These are phyloP conservation scores for Imbricaverruca yamaguchii DNA, from an alignment of 2,888 invertebrate genomes.

Conservation along the genomic window DNA sequence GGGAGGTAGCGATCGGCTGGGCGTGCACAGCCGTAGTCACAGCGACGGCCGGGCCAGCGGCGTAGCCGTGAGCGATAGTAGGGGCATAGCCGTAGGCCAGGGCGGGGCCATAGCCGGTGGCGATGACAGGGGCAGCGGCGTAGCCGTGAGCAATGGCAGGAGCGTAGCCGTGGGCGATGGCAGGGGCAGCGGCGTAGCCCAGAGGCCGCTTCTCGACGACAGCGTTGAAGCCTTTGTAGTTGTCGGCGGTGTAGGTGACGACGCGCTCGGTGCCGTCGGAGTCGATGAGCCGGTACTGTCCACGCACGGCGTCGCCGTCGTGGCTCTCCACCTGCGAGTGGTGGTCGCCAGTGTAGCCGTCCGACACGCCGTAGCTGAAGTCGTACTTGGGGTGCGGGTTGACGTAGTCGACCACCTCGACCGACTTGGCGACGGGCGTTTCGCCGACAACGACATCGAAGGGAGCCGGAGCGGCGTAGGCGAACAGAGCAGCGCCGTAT, in stretches of 20 bases:
- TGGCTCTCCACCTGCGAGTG: constrained; percentile 23
- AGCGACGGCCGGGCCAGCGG: constrained; percentile 22
- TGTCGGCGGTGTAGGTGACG: constrained; percentile 32
- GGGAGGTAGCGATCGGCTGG: neutral
- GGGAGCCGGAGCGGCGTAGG: neutral
- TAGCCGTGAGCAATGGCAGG: neutral
- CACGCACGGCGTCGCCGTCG: constrained; percentile 23
- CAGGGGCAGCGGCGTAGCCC: constrained; percentile 29
- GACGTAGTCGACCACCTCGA: constrained; percentile 5
- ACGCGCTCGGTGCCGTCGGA: constrained; percentile 26
- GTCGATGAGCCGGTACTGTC: constrained; percentile 24
- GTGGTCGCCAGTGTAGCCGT: constrained; percentile 25
- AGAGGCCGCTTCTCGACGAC: constrained; percentile 34
- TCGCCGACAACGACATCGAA: neutral
- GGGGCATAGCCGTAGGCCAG: constrained; percentile 12
- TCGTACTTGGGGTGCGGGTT: constrained; percentile 23
- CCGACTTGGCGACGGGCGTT: constrained; percentile 4
- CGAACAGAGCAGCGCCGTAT: neutral
- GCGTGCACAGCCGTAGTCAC: neutral
- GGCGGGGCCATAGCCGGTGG: neutral
- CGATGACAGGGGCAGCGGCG: neutral
- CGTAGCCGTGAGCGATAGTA: neutral
- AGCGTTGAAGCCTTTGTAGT: constrained; percentile 33
- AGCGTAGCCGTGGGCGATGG: neutral
- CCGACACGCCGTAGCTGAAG: constrained; percentile 24